phyloP scores from a whole-genome alignment of 2,888 invertebrate genomes.

The Lampropteryx suffumata region DNA sequence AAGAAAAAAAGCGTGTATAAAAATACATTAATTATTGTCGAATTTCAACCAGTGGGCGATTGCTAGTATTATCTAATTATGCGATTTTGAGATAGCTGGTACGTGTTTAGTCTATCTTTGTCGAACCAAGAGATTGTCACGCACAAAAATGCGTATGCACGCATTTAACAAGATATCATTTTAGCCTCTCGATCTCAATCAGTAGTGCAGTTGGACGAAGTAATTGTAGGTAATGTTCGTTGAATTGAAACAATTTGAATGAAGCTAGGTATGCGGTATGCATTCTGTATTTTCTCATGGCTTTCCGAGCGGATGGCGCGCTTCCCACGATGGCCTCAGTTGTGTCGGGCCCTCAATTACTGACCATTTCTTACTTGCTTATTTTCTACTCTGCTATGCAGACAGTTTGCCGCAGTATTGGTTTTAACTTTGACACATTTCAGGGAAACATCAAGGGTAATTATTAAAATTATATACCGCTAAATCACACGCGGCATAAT shows the following conservation, averaged over 20 bases:
- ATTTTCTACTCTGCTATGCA: constrained; percentile 27
- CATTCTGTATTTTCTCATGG: constrained; percentile 41
- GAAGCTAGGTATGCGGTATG: constrained; percentile 38
- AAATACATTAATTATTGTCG: no score
- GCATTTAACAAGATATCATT: constrained; percentile 4
- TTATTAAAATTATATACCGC: no score
- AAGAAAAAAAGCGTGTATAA: no score
- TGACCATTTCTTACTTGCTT: constrained; percentile 30
- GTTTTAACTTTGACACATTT: constrained; percentile 1
- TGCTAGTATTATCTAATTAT: no score
- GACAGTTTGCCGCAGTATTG: constrained; percentile 1
- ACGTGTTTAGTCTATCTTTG: constrained; percentile 12
- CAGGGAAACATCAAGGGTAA: no score
- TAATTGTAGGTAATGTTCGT: neutral
- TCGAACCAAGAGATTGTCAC: constrained; percentile 1
- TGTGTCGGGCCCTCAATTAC: constrained; percentile 41
- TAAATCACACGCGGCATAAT: no score
- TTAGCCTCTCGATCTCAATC: constrained; percentile 6
- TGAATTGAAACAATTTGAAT: constrained; percentile 31
- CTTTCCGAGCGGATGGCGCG: constrained; percentile 42
- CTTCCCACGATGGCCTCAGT: constrained; percentile 53
- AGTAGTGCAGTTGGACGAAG: no score
- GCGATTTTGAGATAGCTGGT: neutral
- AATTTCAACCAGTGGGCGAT: no score
- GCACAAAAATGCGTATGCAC: constrained; percentile 13